Evolutionary conservation across 23 tunicate genomes (phyloP).

Genomic region (Halocynthia roretzi): DNA sequence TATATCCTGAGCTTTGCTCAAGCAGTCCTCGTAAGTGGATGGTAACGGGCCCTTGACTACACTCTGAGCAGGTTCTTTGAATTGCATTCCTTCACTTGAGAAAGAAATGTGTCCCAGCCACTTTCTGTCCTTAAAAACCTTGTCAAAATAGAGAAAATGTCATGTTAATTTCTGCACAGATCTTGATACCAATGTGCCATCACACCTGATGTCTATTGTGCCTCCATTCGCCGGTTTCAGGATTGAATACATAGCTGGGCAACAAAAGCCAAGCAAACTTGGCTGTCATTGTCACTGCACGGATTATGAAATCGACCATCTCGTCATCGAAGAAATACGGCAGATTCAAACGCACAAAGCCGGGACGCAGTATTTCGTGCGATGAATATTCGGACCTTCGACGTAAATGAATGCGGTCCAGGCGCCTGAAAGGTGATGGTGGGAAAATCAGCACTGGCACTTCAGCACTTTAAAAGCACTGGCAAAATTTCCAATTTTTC

Average conservation of each 20-base stretch:
- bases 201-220: not conserved
- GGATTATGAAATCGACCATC: conserved; percentile 12
- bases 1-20: conserved; percentile 44
- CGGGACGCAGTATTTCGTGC: conserved; percentile 36
- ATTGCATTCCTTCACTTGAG: conserved; percentile 26
- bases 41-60: not conserved
- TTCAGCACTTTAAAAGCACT: no score
- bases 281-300: conserved; percentile 29
- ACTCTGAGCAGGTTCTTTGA: conserved; percentile 8
- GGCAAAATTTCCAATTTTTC: no score
- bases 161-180: no score
- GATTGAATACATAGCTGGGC: conserved; percentile 29
- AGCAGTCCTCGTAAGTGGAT: conserved; percentile 28
- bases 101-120: conserved; percentile 89
- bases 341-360: conserved; percentile 29
- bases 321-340: conserved; percentile 34
- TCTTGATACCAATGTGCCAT: not conserved
- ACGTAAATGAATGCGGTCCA: conserved; percentile 90
- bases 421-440: conserved; percentile 18
- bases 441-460: no score
- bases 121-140: conserved; percentile 57
- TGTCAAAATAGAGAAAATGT: not conserved
- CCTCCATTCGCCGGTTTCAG: conserved; percentile 47
- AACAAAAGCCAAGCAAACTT: conserved; percentile 28
- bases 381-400: conserved; percentile 66